These are phyloP conservation scores for Pterocles burchelli DNA, from an alignment of 2,113 vertebrate species.

Conservation along the genomic window DNA sequence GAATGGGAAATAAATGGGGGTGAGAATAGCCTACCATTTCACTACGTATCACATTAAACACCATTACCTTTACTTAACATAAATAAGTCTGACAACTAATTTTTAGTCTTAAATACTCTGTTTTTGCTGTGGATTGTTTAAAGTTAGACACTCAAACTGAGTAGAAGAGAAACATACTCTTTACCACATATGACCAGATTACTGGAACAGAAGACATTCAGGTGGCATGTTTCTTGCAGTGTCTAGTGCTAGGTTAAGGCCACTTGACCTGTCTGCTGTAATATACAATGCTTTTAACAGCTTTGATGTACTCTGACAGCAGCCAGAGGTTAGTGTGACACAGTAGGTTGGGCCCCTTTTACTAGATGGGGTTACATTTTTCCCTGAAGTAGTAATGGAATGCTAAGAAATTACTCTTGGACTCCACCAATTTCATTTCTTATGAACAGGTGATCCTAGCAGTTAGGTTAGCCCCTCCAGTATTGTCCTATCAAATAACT, in stretches of 20 bases:
- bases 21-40: background rate
- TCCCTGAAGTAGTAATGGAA: background rate
- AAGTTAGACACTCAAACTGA: background rate
- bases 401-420: background rate
- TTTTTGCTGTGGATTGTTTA: background rate
- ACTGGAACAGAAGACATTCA: background rate
- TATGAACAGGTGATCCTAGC: background rate
- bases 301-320: background rate
- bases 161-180: background rate
- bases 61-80: background rate
- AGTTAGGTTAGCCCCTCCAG: background rate
- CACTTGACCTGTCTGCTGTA: background rate
- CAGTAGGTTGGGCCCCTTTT: background rate
- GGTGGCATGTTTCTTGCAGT: background rate
- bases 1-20: background rate
- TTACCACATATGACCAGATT: background rate
- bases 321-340: background rate
- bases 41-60: background rate
- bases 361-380: accelerated
- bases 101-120: background rate
- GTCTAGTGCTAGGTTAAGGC: background rate
- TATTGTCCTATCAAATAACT: background rate
- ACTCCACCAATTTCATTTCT: background rate
- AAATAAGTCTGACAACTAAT: background rate
- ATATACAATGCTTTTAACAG: background rate